Evolutionary conservation across 2,888 invertebrate genomes (phyloP), one percentile per base, ranked within the genome.

Genomic region (Strigamia crassipes): DNA sequence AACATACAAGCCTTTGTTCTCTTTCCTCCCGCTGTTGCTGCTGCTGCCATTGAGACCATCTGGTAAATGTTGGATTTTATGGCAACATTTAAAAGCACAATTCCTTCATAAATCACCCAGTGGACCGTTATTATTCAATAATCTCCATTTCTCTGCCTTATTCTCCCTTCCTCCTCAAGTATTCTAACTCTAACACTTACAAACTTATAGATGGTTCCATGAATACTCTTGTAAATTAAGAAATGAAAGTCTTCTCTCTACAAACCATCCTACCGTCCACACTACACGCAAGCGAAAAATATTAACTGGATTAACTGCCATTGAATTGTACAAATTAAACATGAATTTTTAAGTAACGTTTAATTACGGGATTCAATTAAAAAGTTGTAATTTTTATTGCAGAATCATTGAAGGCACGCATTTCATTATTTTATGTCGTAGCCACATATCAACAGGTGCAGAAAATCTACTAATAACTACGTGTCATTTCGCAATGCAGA

Each of bases 81-180:
- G 56, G 80, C 80, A 51, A 80, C 80, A 80, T 80, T 80, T 80
- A 80, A 80, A 80, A 80, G 80, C 80, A 51, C 31, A 80, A 80
- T 80, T 80, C 46, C 80, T 46, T 46, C 46, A 80, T 80, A 80
- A 80, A 80, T 80, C 80, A 80, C 42, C 23, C 80, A 80, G 80
- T 80, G 80, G 51, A 80, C 80, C 80, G 80, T 80, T 80, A 80
- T 80, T 80, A 80, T 80, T 80, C 80, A 80, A 80, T 80, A 51
- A 80, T 80, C 51, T 51, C 56, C 34, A 51, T 80, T 80, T 51
- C 51, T 41, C 51, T 80, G 56, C 46, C 46, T 80, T 15, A 31
- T 46, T 42, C 80, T 80, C 80, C 51, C 51, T 46, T 23, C 80
- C 23, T 31, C 15, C 46, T 51, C 46, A 12, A 73, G 73, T 31